These are phyloP conservation scores for Bubalus kerabau DNA, from an alignment of 2,113 vertebrate genomes.

Conservation along the genomic window DNA sequence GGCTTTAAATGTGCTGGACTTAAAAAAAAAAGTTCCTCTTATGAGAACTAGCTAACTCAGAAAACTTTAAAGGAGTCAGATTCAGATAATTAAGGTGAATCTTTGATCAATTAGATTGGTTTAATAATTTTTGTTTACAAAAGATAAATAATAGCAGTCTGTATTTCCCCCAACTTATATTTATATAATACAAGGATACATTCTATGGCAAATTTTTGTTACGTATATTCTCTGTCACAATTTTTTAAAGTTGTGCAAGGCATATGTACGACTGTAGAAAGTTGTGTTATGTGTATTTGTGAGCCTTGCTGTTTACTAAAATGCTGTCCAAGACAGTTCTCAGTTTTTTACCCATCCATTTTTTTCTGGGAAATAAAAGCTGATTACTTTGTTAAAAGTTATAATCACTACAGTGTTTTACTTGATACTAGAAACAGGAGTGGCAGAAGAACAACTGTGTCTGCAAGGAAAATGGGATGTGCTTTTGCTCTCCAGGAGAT, in stretches of 20 bases:
- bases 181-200: background rate
- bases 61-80: background rate
- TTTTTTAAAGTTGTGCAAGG: background rate
- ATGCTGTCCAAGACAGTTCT: background rate
- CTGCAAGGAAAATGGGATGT: background rate
- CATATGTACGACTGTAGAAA: background rate
- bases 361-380: background rate
- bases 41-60: background rate
- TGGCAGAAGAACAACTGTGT: background rate
- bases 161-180: background rate
- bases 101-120: background rate
- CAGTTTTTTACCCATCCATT: background rate
- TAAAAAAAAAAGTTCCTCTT: background rate
- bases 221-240: background rate
- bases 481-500: background rate
- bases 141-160: background rate
- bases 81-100: background rate
- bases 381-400: background rate
- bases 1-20: background rate
- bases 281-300: background rate
- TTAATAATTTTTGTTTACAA: conserved; percentile 4
- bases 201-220: background rate
- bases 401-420: background rate
- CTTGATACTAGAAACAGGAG: background rate
- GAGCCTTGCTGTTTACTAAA: background rate